Evolutionary conservation across 2,797 vertebrate species (phyloP), one percentile per base, ranked within the genome.

Genomic region (Fratercula arctica): DNA sequence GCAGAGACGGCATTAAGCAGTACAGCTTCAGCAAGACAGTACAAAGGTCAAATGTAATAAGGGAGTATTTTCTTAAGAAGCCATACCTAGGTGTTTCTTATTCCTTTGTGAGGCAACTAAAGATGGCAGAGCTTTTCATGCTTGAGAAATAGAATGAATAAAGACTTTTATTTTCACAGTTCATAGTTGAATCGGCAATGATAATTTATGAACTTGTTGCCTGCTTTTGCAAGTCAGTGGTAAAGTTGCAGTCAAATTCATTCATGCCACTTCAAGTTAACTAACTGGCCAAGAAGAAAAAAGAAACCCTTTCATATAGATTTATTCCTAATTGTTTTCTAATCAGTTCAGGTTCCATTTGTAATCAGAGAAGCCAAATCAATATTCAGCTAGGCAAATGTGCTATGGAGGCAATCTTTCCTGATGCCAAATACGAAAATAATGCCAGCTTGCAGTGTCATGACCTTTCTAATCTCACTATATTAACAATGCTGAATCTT

Each of bases 301-400:
- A 43, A 90, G 14, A 70, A 83, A 11, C 1, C 31, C 25, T 45
- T 56, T 84, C 25, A 33, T 70, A 90, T 48, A 35, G 53, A 79
- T 91, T 90, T 68, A 35, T 45, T 82, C 50, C 53, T 95, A 81
- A 94, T 61, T 91, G 76, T 79, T 94, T 93, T 95, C 69, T 88
- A 87, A 93, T 94, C 57, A 67, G 79, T 87, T 96, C 90, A 81
- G 66, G 20, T 81, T 91, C 73, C 7, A 7, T 88, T 50, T 85
- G 48, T 66, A 89, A 82, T 75, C 43, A 48, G 83, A 91, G 77
- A 53, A 70, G 67, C 63, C 77, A 82, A 90, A 90, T 81, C 88
- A 82, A 74, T 88, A 88, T 48, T 76, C 29, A 90, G 60, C 56
- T 14, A 85, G 74, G 81, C 56, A 90, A 90, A 89, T 73, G 26